phyloP scores from a whole-genome alignment of 2,113 vertebrate genomes.

The Mastomys coucha region DNA sequence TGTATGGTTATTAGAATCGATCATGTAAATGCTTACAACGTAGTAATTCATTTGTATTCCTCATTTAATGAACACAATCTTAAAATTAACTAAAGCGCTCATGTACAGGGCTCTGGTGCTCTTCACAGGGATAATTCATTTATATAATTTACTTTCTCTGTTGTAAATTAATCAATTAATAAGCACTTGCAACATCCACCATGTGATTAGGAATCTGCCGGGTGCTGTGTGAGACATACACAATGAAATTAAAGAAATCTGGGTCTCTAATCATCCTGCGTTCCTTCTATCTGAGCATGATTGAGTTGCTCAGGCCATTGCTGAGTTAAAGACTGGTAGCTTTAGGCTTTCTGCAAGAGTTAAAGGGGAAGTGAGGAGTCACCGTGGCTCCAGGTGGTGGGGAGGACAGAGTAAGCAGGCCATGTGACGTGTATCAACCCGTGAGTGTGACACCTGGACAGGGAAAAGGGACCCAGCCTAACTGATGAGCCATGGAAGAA shows the following conservation, averaged over 20 bases:
- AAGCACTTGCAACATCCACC: conserved; percentile 32
- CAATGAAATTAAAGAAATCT: not conserved
- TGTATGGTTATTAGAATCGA: conserved; percentile 25
- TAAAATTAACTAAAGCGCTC: conserved; percentile 42
- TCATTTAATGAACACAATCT: conserved; percentile 54
- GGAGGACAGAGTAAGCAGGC: not conserved
- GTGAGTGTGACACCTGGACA: not conserved
- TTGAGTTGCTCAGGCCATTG: not conserved
- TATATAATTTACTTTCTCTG: conserved; percentile 27
- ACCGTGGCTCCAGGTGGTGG: not conserved
- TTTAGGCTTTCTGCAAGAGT: not conserved
- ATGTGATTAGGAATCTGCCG: conserved; percentile 26
- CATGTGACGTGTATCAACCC: too few relatives aligned
- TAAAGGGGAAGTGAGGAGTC: not conserved
- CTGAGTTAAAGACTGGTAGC: not conserved
- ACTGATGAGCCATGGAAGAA: not conserved
- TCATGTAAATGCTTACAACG: conserved; percentile 52
- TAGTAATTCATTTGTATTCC: conserved; percentile 51
- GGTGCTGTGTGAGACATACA: conserved; percentile 20
- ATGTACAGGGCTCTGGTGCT: not conserved
- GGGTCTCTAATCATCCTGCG: not conserved
- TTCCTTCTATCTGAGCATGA: not conserved
- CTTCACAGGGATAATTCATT: conserved; percentile 46
- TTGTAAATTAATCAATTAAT: conserved; percentile 70
- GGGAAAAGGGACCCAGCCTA: too few relatives aligned